Conservation (phyloP, 2,113 vertebrate genomes). For the Clinocottus analis region DNA sequence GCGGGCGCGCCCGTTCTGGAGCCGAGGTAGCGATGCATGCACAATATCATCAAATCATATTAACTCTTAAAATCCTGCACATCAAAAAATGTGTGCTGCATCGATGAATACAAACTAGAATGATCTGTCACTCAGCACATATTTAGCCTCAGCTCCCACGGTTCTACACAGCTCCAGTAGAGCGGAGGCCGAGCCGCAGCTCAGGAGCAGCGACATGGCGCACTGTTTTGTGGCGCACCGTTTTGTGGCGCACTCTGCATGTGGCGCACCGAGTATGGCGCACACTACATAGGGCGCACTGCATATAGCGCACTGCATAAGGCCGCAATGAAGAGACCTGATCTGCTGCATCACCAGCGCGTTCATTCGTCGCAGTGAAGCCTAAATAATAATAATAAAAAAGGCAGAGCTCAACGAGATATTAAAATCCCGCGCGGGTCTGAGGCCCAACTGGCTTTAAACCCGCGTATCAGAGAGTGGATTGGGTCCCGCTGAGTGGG, state of each 20-base stretch:
- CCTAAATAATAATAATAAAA: not conserved
- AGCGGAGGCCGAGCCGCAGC: no score
- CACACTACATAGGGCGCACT: no score
- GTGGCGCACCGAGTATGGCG: no score
- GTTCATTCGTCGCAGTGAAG: constrained; percentile 12
- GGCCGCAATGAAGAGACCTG: constrained; percentile 26
- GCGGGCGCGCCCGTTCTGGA: constrained; percentile 66
- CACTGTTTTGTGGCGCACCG: no score
- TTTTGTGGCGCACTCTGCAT: no score
- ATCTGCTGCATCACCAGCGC: not conserved
- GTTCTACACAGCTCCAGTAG: no score
- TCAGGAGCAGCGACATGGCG: constrained; percentile 1
- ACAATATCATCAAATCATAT: constrained; percentile 58
- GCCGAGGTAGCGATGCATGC: constrained; percentile 63
- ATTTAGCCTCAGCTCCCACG: not conserved
- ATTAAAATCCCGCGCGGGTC: not conserved
- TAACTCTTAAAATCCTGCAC: constrained; percentile 61
- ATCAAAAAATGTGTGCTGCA: constrained; percentile 33
- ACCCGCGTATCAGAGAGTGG: not conserved
- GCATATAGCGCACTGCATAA: not conserved
- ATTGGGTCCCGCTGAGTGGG: no score
- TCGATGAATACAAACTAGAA: not conserved
- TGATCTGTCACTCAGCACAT: not conserved
- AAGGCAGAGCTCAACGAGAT: not conserved
- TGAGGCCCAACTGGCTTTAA: not conserved